Evolutionary conservation across 1,140 invertebrate genomes (phyloP).

Genomic region (Calephelis virginiensis): DNA sequence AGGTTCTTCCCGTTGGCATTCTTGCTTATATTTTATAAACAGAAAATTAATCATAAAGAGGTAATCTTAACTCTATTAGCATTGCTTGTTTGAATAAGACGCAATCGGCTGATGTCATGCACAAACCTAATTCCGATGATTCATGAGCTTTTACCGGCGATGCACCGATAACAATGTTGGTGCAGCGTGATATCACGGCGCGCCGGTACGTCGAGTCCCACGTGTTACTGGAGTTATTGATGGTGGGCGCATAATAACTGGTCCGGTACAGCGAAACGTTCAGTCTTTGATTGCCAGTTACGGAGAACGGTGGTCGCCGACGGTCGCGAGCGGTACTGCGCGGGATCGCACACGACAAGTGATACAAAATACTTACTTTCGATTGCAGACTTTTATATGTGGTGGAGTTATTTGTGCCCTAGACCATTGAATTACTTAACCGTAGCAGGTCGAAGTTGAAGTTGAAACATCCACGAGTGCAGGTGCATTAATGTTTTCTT

Average conservation of each 20-base stretch:
- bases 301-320: constrained; percentile 54
- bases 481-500: constrained; percentile 59
- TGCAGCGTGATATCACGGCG: constrained; percentile 53
- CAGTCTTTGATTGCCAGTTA: constrained; percentile 67
- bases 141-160: constrained; percentile 70
- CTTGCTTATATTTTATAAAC: not conserved
- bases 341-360: constrained; percentile 57
- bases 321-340: constrained; percentile 45
- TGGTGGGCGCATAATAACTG: constrained; percentile 74
- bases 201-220: constrained; percentile 51
- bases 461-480: constrained; percentile 53
- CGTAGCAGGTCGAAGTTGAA: constrained; percentile 39
- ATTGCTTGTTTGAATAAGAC: constrained; percentile 37
- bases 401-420: constrained; percentile 47
- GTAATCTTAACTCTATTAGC: constrained; percentile 16
- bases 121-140: constrained; percentile 67
- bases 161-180: constrained; percentile 62
- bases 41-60: not conserved
- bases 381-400: constrained; percentile 38
- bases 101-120: constrained; percentile 61
- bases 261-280: constrained; percentile 53
- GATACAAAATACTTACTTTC: constrained; percentile 39
- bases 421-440: constrained; percentile 43
- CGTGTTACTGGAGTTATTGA: constrained; percentile 69
- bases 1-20: no score